These are phyloP conservation scores for Pristionchus arcanus DNA, from an alignment of 2,888 invertebrate species.

Conservation along the genomic window DNA sequence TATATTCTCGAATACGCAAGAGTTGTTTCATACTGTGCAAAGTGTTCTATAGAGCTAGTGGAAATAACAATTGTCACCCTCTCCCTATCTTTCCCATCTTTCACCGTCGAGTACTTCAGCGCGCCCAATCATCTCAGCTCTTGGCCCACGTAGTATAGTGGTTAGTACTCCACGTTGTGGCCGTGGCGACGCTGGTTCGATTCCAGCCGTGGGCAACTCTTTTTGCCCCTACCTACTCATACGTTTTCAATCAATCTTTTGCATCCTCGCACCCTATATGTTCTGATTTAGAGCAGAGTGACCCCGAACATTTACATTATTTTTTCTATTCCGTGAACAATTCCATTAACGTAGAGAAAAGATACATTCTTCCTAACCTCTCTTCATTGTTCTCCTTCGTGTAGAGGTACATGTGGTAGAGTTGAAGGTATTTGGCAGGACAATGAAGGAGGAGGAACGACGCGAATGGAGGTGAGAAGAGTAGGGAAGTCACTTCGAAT, in stretches of 20 bases:
- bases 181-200: slow-evolving; percentile 72
- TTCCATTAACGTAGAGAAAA: not conserved
- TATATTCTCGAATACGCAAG: too few species aligned
- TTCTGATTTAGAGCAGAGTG: too few species aligned
- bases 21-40: too few species aligned
- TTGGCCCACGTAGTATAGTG: slow-evolving; percentile 72
- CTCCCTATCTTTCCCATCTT: not conserved
- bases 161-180: slow-evolving; percentile 74
- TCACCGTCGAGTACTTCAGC: not conserved
- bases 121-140: slow-evolving; percentile 48
- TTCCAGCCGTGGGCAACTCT: slow-evolving; percentile 56
- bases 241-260: too few species aligned
- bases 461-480: slow-evolving; percentile 27
- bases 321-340: too few species aligned
- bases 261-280: too few species aligned
- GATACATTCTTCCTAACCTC: not conserved
- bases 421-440: slow-evolving; percentile 34
- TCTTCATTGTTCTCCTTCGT: slow-evolving; percentile 4
- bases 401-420: slow-evolving; percentile 28
- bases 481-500: slow-evolving; percentile 28
- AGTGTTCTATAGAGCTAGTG: too few species aligned
- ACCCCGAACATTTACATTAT: too few species aligned
- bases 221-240: too few species aligned
- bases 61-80: not conserved
- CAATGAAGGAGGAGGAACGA: not conserved